phyloP scores from a whole-genome alignment of 2,113 vertebrate genomes.

The Naja naja region DNA sequence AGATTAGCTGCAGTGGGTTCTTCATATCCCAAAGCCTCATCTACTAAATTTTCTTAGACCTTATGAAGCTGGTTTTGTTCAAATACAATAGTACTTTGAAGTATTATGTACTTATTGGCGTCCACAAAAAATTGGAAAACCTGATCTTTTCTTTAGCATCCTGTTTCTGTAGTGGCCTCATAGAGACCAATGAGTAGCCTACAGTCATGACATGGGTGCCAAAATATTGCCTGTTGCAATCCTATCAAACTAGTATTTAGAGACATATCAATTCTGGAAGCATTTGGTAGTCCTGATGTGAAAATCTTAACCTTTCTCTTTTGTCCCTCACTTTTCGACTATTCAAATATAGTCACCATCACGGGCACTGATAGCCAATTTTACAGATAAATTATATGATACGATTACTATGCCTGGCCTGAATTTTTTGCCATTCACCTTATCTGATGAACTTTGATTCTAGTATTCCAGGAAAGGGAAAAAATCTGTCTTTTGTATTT shows the following conservation, averaged over 20 bases:
- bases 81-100: neutral
- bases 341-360: neutral
- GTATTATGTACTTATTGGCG: no score
- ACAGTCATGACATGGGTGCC: neutral
- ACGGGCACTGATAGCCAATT: neutral
- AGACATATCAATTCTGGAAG: neutral
- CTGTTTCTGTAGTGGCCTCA: neutral
- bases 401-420: neutral
- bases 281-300: neutral
- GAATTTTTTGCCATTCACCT: neutral
- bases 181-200: neutral
- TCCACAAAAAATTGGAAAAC: neutral
- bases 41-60: neutral
- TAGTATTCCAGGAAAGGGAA: neutral
- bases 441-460: neutral
- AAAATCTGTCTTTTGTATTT: neutral
- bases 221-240: neutral
- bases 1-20: neutral
- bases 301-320: neutral
- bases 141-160: neutral
- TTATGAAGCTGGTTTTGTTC: neutral
- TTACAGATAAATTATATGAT: neutral
- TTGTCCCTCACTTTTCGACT: neutral
- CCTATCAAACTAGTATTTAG: neutral
- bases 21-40: neutral